Base-by-base conservation (phyloP, 1,140 invertebrate species). In the Mycetomoellerius zeteki region DNA sequence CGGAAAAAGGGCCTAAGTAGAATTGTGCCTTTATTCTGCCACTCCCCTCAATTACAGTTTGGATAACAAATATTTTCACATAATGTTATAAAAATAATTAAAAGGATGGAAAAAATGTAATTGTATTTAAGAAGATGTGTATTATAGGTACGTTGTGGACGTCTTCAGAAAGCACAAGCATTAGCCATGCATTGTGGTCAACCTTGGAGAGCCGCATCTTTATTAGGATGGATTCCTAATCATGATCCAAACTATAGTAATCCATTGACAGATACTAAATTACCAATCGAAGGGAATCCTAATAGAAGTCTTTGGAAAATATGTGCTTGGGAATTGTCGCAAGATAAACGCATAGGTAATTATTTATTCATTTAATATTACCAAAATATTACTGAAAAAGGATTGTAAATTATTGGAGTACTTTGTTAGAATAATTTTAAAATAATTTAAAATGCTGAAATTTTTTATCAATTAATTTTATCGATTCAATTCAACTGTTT, bases 231-330 rank as follows among this genome's bases (percentile, higher is more conserved):
- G 98, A 96, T 97, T 86, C 95, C 98, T 16, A 96, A 97, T 92
- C 97, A 98, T 92, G 98, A 99, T 96, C 97, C 97, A 24, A 98
- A 98, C 94, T 97, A 96, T 91, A 94, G 96, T 16, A 93, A 87
- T 87, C 92, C 90, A 56, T 86, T 96, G 8, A 93, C 93, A 92
- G 86, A 96, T 94, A 94, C 94, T 80, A 95, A 96, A 95, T 91
- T 96, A 85, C 96, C 97, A 65, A 96, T 98, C 37, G 96, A 97
- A 93, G 99, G 99, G 1, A 99, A 99, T 96, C 97, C 97, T 1
- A 97, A 97, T 82, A 96, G 99, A 93, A 98, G 99, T 95, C 95
- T 99, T 1, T 99, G 99, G 99, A 99, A 99, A 93, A 96, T 96
- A 90, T 97, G 97, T 92, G 97, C 98, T 86, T 97, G 98, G 97